phyloP scores from a whole-genome alignment of 2,113 vertebrate genomes.

The Microtus oregoni region DNA sequence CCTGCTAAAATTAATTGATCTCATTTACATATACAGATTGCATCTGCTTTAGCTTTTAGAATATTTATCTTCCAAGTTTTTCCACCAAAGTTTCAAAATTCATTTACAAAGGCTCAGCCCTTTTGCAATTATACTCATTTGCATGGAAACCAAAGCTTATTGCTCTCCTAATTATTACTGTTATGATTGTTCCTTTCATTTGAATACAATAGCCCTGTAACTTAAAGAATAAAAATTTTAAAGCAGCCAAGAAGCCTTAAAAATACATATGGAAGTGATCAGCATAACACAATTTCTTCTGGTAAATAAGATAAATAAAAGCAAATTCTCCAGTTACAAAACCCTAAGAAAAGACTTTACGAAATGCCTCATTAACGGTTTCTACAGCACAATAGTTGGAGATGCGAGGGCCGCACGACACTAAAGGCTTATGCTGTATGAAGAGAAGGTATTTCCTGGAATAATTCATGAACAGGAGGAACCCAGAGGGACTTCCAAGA shows the following conservation, averaged over 20 bases:
- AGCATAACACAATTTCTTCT: slow-evolving; percentile 64
- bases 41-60: slow-evolving; percentile 84
- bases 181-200: slow-evolving; percentile 83
- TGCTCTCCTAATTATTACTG: slow-evolving; percentile 82
- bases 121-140: slow-evolving; percentile 83
- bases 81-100: slow-evolving; percentile 84
- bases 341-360: slow-evolving; percentile 37
- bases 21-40: slow-evolving; percentile 86
- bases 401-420: not conserved
- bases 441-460: slow-evolving; percentile 43
- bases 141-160: slow-evolving; percentile 83
- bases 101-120: slow-evolving; percentile 81
- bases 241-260: slow-evolving; percentile 55
- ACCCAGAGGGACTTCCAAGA: slow-evolving; percentile 30
- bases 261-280: slow-evolving; percentile 77
- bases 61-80: slow-evolving; percentile 83
- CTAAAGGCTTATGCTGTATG: slow-evolving; percentile 29
- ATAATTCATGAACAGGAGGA: not conserved
- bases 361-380: slow-evolving; percentile 56
- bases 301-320: slow-evolving; percentile 75
- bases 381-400: not conserved
- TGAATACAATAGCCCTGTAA: slow-evolving; percentile 76
- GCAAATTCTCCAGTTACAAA: slow-evolving; percentile 63
- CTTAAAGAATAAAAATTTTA: slow-evolving; percentile 67
- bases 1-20: slow-evolving; percentile 86